Base-by-base conservation (phyloP, 1,140 invertebrate genomes). In the Bathynomus jamesi region DNA sequence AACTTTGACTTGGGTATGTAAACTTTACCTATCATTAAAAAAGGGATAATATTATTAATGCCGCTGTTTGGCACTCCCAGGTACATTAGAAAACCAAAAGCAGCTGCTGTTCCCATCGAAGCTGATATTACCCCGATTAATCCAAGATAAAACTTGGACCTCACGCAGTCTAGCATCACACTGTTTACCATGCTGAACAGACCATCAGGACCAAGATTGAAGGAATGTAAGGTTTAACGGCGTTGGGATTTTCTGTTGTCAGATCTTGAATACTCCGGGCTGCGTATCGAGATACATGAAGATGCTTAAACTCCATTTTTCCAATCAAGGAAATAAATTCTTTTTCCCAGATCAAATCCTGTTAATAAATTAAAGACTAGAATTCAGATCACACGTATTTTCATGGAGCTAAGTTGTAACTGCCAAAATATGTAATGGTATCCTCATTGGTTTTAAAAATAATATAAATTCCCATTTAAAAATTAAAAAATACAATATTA, bases 11-110 rank as follows among this genome's bases (percentile, higher is more conserved):
- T n/a, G n/a, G n/a, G n/a, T n/a, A n/a, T n/a, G n/a, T n/a, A 53
- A 53, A 17, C 2, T 83, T 81, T 81, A 86, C 85, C 86, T 28
- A 86, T 70, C 73, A 85, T 81, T 53, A 86, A 80, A 72, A 86
- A 86, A 27, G 85, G 85, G 61, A 83, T 83, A 0, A 84, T 81
- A 32, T 85, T 81, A 67, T 85, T 85, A 73, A 98, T 94, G 21
- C 93, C 93, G 78, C 97, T 97, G 82, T 97, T 97, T 71, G 93
- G 90, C 60, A 95, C 87, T 7, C 93, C 94, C 65, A 90, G 85
- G 83, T 96, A 95, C 81, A 94, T 91, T 73, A 94, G 90, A 53
- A 94, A 83, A 53, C 96, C 95, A 79, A 98, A 97, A 0, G 94
- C 92, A 1, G 93, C 91, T 0, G 89, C 82, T 0, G 94, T 95